A percentile compares a stretch with the other conserved stretches of the same genome.
Evolutionary conservation across 2,113 vertebrate species (phyloP).

Genomic region (Argyrosomus japonicus): DNA sequence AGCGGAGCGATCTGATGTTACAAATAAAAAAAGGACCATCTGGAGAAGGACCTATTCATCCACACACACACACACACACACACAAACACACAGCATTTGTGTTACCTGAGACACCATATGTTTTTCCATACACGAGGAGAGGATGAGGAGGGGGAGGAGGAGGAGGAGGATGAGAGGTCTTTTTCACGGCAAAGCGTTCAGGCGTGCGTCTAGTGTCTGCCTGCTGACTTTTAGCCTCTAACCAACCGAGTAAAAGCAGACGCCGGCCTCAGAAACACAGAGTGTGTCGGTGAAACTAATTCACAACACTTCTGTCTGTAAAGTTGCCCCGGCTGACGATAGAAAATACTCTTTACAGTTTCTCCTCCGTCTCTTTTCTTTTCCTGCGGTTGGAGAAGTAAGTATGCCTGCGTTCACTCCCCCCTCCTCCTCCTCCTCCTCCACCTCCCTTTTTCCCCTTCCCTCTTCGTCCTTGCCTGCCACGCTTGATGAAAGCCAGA

Average conservation of each 20-base stretch:
- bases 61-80: not conserved
- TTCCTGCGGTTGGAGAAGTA: conserved; percentile 45
- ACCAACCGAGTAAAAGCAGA: not conserved
- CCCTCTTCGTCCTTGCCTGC: conserved; percentile 51
- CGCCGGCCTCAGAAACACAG: not conserved
- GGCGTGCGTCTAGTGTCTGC: conserved; percentile 39
- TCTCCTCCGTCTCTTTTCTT: conserved; percentile 48
- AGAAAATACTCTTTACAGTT: conserved; percentile 40
- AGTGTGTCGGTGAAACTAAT: not conserved
- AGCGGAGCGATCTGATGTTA: conserved; percentile 10
- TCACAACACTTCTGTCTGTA: conserved; percentile 19
- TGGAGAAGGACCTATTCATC: conserved; percentile 32
- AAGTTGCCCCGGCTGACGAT: conserved; percentile 11
- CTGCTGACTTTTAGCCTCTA: conserved; percentile 35
- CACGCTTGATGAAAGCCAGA: conserved; percentile 79
- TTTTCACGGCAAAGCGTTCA: conserved; percentile 49
- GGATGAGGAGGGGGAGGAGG: not conserved
- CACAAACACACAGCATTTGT: conserved; percentile 23
- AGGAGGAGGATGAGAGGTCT: conserved; percentile 2
- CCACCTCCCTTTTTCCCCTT: not conserved
- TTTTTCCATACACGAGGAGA: conserved; percentile 61
- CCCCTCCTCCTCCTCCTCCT: not conserved
- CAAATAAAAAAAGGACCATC: conserved; percentile 35
- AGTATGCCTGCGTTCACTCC: conserved; percentile 22
- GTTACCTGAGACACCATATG: conserved; percentile 74